Percentiles rank a stretch among this genome's conserved stretches.
Conservation (phyloP, 1,140 invertebrate species). For the Drosophila santomea region DNA sequence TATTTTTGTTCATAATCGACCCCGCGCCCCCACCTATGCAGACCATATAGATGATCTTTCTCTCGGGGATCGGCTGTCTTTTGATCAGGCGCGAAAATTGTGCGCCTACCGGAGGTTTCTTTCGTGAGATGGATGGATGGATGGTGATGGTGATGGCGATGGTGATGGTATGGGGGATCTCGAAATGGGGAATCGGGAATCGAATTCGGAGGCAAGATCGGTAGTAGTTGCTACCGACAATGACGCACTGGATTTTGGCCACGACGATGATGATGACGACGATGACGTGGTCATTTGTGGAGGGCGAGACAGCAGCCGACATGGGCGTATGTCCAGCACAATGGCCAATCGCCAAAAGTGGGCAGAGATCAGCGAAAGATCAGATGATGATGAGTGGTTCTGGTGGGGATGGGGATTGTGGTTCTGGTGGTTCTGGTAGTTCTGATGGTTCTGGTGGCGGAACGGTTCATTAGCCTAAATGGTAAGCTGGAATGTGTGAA, state of each 20-base stretch:
- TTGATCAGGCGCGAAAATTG: slow-evolving; percentile 81
- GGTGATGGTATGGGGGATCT: background rate
- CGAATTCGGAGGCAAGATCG: slow-evolving; percentile 48
- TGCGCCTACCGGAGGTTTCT: slow-evolving; percentile 47
- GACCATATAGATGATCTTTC: slow-evolving; percentile 27
- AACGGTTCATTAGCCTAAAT: slow-evolving; percentile 77
- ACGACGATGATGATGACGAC: slow-evolving; percentile 38
- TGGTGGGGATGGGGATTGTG: slow-evolving; percentile 11
- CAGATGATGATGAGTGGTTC: slow-evolving; percentile 56
- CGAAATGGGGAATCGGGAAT: slow-evolving; percentile 11
- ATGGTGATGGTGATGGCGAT: background rate
- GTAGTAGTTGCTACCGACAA: slow-evolving; percentile 80
- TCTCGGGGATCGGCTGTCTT: slow-evolving; percentile 46
- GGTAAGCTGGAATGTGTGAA: slow-evolving; percentile 71
- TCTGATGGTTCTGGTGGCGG: slow-evolving; percentile 3
- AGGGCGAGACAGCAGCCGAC: slow-evolving; percentile 28
- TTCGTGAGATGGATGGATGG: background rate
- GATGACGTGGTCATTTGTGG: slow-evolving; percentile 43
- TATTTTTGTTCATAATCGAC: slow-evolving; percentile 82
- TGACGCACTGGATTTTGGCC: slow-evolving; percentile 47
- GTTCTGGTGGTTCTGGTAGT: too few relatives aligned
- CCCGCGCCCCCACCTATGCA: slow-evolving; percentile 14
- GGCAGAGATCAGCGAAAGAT: slow-evolving; percentile 51
- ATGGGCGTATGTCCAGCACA: slow-evolving; percentile 42
- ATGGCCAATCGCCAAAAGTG: slow-evolving; percentile 51